Conservation (phyloP, 2,888 invertebrate species). For the Zygaena filipendulae region DNA sequence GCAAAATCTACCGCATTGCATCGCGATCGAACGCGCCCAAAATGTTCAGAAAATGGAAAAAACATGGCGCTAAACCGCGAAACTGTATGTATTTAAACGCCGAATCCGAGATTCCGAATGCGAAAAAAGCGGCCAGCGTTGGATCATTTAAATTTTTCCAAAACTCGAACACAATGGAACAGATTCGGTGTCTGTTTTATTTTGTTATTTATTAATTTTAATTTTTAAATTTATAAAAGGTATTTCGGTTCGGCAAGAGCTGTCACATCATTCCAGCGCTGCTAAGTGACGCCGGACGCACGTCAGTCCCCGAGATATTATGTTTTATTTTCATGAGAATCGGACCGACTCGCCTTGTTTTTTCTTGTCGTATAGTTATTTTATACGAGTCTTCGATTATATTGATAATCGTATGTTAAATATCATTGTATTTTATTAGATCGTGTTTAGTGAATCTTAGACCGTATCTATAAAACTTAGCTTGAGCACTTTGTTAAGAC, state of each 20-base stretch:
- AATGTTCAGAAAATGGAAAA: constrained; percentile 66
- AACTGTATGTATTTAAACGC: constrained; percentile 67
- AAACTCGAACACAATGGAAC: constrained; percentile 68
- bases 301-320: constrained; percentile 54
- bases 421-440: too few relatives aligned
- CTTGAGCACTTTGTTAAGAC: too few relatives aligned
- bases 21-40: constrained; percentile 47
- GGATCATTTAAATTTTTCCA: constrained; percentile 65
- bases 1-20: constrained; percentile 53
- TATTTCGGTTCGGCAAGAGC: constrained; percentile 62
- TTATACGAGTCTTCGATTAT: constrained; percentile 44
- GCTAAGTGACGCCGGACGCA: constrained; percentile 69
- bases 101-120: constrained; percentile 53
- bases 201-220: constrained; percentile 50
- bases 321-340: constrained; percentile 65
- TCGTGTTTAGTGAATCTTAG: too few relatives aligned
- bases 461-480: too few relatives aligned
- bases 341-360: constrained; percentile 51
- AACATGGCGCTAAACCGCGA: constrained; percentile 69
- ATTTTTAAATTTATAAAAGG: constrained; percentile 56
- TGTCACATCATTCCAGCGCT: constrained; percentile 68
- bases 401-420: constrained; percentile 39
- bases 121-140: constrained; percentile 53
- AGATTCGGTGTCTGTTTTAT: constrained; percentile 42
- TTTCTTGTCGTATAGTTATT: constrained; percentile 61